Conservation (phyloP, 2,888 invertebrate species). For the Diarsia mendica region DNA sequence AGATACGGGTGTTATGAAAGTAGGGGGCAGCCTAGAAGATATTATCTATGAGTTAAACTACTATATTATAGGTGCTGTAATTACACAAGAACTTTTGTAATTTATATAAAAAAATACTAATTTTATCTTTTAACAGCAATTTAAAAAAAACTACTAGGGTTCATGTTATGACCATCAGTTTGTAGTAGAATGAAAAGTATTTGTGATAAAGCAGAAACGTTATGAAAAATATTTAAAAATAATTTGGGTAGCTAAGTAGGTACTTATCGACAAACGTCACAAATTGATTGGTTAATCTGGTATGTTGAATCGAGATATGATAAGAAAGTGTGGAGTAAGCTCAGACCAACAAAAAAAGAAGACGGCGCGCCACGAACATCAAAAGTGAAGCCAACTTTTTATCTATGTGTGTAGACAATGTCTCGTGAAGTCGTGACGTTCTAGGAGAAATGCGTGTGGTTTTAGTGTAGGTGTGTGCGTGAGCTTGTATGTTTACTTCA, state of each 20-base stretch:
- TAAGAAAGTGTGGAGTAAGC: conserved; percentile 47
- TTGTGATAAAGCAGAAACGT: background rate
- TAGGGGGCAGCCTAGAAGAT: background rate
- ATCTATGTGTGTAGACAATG: no score
- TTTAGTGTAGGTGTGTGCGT: no score
- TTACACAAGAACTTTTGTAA: background rate
- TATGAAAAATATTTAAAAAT: background rate
- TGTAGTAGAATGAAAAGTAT: background rate
- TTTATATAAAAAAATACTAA: background rate
- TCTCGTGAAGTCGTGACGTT: no score
- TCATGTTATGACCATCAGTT: background rate
- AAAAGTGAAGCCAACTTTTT: no score
- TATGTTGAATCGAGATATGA: conserved; percentile 37
- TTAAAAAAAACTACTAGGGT: background rate
- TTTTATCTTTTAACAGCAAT: no score
- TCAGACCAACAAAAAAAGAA: no score
- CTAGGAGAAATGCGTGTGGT: no score
- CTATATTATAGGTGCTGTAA: background rate
- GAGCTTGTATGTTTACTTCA: no score
- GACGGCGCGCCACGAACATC: no score
- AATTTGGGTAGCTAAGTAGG: conserved; percentile 5
- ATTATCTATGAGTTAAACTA: background rate
- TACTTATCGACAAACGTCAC: conserved; percentile 10
- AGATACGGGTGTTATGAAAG: background rate
- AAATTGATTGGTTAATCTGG: conserved; percentile 19